phyloP scores from a whole-genome alignment of 2,797 vertebrate genomes.

The Vireo griseus region DNA sequence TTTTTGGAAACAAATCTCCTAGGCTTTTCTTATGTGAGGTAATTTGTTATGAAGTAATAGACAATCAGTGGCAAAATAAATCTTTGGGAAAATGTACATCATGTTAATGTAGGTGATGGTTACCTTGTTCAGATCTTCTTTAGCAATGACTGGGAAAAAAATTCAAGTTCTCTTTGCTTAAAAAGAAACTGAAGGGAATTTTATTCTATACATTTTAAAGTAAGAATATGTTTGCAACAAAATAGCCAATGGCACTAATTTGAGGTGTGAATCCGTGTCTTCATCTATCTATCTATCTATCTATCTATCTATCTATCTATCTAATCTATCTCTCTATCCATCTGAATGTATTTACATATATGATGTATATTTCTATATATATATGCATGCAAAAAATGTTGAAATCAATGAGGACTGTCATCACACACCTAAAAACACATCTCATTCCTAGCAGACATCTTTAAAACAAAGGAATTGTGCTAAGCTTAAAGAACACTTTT shows the following conservation, averaged over 20 bases:
- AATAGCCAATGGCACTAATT: background rate
- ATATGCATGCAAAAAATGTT: background rate
- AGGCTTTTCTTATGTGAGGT: background rate
- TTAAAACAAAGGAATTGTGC: background rate
- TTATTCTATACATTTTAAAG: background rate
- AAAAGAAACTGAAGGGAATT: background rate
- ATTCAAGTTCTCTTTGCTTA: background rate
- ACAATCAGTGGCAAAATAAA: background rate
- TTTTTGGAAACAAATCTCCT: background rate
- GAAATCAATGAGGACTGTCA: background rate
- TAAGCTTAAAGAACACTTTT: background rate
- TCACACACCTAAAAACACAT: background rate
- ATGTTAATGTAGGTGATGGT: background rate
- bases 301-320: background rate
- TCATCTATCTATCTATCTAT: background rate
- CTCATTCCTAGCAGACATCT: background rate
- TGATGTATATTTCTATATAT: background rate
- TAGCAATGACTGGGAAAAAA: background rate
- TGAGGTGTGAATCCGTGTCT: background rate
- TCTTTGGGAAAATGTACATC: background rate
- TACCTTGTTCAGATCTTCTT: background rate
- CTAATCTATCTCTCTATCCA: background rate
- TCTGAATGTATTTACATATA: background rate
- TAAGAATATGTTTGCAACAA: background rate
- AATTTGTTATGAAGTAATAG: background rate